A percentile compares a stretch with the other conserved stretches of the same genome.
These are phyloP conservation scores for Lasioglossum villosulum DNA, from an alignment of 2,888 invertebrate species.

Conservation along the genomic window DNA sequence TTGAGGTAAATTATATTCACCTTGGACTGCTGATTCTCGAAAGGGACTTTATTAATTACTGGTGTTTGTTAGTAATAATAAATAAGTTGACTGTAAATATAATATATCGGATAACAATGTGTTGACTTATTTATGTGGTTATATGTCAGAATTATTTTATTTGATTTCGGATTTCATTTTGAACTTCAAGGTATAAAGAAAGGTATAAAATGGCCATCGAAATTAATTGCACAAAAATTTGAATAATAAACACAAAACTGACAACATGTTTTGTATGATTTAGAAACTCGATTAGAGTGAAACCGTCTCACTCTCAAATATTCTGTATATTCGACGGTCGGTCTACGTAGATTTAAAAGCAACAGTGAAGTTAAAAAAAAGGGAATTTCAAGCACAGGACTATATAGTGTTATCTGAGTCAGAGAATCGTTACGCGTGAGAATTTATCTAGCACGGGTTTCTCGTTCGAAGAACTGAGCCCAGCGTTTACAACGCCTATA, in stretches of 20 bases:
- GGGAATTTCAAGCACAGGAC: not conserved
- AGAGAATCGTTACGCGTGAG: conserved; percentile 1
- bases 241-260: too few species aligned
- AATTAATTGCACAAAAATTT: too few species aligned
- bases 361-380: not conserved
- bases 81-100: not conserved
- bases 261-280: too few species aligned
- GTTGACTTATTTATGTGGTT: too few species aligned
- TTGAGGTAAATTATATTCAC: not conserved
- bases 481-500: conserved; percentile 29
- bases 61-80: not conserved
- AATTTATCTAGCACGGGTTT: conserved; percentile 18
- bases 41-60: not conserved
- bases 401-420: not conserved
- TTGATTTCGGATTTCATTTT: too few species aligned
- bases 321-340: not conserved
- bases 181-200: too few species aligned
- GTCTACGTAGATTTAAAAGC: not conserved
- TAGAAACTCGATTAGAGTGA: too few species aligned
- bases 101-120: not conserved
- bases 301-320: too few species aligned
- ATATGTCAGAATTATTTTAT: too few species aligned
- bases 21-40: not conserved
- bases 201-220: too few species aligned
- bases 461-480: not conserved